Percentiles rank a stretch among this genome's conserved stretches.
Evolutionary conservation across 1,140 invertebrate genomes (phyloP).

Genomic region (Sarcophaga bullata): DNA sequence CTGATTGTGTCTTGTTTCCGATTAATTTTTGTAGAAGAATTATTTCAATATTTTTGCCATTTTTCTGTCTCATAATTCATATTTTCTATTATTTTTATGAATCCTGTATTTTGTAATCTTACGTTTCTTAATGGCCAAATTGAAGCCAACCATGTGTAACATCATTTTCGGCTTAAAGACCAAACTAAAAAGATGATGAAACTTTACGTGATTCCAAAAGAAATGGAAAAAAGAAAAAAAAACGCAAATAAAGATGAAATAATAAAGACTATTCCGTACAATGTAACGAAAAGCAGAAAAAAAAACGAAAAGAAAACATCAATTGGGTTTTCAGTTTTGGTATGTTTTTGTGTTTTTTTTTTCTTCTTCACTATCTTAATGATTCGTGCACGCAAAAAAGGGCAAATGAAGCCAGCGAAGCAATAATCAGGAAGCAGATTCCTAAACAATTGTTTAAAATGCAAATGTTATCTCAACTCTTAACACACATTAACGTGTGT

Average conservation of each 20-base stretch:
- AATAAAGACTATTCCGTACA: background rate
- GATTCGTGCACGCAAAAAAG: slow-evolving; percentile 17
- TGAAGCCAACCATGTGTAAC: slow-evolving; percentile 14
- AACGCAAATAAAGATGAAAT: background rate
- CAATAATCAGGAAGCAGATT: slow-evolving; percentile 25
- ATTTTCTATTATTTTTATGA: background rate
- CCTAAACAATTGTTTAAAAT: slow-evolving; percentile 5
- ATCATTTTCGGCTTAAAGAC: background rate
- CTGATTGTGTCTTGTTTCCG: no score
- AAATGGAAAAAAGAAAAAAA: background rate
- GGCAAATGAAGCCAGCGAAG: slow-evolving; percentile 9
- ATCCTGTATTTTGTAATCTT: background rate
- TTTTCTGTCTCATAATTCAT: background rate
- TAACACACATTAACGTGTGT: background rate
- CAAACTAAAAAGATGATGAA: background rate
- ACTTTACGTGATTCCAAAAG: slow-evolving; percentile 8
- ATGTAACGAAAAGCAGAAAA: background rate
- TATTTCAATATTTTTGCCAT: no score
- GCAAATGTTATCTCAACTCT: background rate
- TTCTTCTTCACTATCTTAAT: background rate
- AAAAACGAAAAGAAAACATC: no score
- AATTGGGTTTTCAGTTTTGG: background rate
- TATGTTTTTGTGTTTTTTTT: background rate
- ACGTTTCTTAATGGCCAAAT: background rate
- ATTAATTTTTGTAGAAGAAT: no score